Evolutionary conservation across 2,113 vertebrate genomes (phyloP), one percentile per base, ranked within the genome.

Genomic region (Hyperopisus bebe): DNA sequence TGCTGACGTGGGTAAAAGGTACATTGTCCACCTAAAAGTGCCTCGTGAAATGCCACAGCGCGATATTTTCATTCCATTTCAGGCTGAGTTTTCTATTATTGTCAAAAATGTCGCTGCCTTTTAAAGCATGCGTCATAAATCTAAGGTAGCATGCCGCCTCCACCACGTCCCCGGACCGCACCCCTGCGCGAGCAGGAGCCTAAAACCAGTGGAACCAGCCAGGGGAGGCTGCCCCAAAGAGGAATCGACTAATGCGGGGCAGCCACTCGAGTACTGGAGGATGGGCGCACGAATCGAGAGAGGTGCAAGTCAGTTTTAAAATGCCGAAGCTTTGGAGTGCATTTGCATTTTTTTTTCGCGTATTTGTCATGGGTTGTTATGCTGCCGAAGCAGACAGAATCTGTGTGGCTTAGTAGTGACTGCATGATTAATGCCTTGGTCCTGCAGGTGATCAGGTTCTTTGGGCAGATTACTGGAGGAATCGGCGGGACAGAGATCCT

Each of bases 131-230:
- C 50, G 31, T 35, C 86, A 31, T 13, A 88, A n/a, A 88, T 24
- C 21, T 46, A 44, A 21, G 27, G 48, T 42, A 58, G 55, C 7
- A 4, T 70, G 10, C 27, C 27, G 48, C n/a, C 44, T 27, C 21
- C 58, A 10, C 39, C 87, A n/a, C 24, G 87, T 47, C 42, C n/a
- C 24, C 21, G 10, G 87, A 70, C 87, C 87, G 46, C 87, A n/a
- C 87, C 87, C 58, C 46, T 27, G 35, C 10, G 44, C 87, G 31
- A 31, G 44, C 58, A 58, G 62, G 5, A 74, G 15, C 11, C 44
- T 31, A 44, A 70, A 88, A 74, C 87, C 87, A 27, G 87, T 44
- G 24, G 24, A 74, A 47, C 87, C 62, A 58, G 87, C 87, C 58
- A 6, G 62, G 44, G 24, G 62, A 48, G 62, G 44, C 4, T 17